Percentiles rank a stretch among this genome's conserved stretches.
These are phyloP conservation scores for Alaudala cheleensis DNA, from an alignment of 2,113 vertebrate species.

Conservation along the genomic window DNA sequence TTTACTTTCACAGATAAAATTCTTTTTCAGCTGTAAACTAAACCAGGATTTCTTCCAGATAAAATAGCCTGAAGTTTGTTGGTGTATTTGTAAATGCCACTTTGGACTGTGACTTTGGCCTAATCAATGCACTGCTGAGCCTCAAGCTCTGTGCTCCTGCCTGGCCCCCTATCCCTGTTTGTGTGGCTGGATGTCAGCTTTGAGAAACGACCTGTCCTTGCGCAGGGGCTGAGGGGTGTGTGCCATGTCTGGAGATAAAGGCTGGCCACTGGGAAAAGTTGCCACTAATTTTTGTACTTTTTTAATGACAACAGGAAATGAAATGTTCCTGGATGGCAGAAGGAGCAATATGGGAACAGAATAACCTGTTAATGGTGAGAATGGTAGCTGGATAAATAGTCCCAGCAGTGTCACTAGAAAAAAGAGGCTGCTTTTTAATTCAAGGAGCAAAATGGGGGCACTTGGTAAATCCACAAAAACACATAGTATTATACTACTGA, in stretches of 20 bases:
- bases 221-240: background rate
- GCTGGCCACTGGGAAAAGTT: background rate
- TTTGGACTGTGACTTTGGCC: background rate
- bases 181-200: background rate
- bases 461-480: background rate
- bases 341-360: background rate
- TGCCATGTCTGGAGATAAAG: background rate
- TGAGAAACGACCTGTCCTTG: background rate
- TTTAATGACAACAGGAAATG: background rate
- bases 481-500: background rate
- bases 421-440: background rate
- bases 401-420: background rate
- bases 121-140: background rate
- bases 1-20: background rate
- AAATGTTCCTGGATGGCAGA: background rate
- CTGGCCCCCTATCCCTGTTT: fast-evolving
- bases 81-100: background rate
- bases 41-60: background rate
- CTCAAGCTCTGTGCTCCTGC: background rate
- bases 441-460: background rate
- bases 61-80: background rate
- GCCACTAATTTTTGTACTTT: background rate
- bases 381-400: background rate
- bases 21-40: background rate
- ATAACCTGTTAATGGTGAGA: background rate